Conservation (phyloP, 2,113 vertebrate genomes). For the Vidua macroura region DNA sequence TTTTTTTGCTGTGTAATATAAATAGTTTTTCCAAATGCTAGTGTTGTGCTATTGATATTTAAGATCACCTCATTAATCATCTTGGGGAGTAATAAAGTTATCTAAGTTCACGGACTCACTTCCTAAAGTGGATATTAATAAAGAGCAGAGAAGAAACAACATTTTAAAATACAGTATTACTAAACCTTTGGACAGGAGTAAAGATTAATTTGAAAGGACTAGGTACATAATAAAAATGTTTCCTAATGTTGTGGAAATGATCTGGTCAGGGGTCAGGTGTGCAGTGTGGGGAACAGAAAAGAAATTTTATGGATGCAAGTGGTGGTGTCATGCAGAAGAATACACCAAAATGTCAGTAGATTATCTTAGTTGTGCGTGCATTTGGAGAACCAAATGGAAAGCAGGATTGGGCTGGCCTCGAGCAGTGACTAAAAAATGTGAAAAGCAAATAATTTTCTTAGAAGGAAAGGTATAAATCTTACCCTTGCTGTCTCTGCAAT, state of each 20-base stretch:
- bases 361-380: not conserved
- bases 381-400: not conserved
- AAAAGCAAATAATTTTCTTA: not conserved
- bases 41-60: constrained; percentile 63
- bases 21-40: constrained; percentile 63
- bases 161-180: not conserved
- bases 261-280: not conserved
- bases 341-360: not conserved
- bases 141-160: constrained; percentile 9
- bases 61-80: constrained; percentile 74
- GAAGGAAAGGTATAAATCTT: not conserved
- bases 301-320: not conserved
- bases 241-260: not conserved
- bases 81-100: constrained; percentile 63
- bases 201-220: not conserved
- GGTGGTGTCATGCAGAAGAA: not conserved
- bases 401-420: not conserved
- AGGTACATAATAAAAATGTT: not conserved
- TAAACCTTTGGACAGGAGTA: not conserved
- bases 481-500: not conserved
- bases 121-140: constrained; percentile 52
- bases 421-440: not conserved
- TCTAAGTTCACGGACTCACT: constrained; percentile 47
- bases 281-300: not conserved
- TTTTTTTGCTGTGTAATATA: constrained; percentile 51